Percentiles rank a stretch among this genome's conserved stretches.
Conservation (phyloP, 1,140 invertebrate species). For the Chionoecetes opilio region DNA sequence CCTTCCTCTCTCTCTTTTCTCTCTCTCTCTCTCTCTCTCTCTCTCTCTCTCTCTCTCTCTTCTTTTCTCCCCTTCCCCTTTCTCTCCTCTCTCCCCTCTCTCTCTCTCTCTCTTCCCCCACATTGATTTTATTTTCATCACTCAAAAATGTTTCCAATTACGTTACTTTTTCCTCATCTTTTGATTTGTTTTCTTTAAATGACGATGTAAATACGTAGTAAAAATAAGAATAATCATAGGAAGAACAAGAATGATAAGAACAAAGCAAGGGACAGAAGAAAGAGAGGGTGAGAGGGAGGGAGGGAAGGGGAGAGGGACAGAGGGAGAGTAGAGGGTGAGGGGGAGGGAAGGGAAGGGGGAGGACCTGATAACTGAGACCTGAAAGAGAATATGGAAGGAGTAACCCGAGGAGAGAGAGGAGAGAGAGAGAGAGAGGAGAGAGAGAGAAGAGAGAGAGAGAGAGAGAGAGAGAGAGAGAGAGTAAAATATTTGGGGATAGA, state of each 20-base stretch:
- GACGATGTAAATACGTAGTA: too few relatives aligned
- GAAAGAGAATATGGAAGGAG: slow-evolving; percentile 16
- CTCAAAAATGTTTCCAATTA: too few relatives aligned
- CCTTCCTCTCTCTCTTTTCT: too few relatives aligned
- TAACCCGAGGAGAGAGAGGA: neutral
- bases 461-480: slow-evolving; percentile 8
- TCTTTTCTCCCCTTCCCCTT: too few relatives aligned
- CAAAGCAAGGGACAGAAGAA: neutral
- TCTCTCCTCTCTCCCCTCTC: too few relatives aligned
- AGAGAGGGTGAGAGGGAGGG: neutral
- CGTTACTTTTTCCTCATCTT: too few relatives aligned
- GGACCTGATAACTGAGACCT: neutral
- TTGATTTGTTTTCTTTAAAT: too few relatives aligned
- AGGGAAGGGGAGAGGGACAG: neutral
- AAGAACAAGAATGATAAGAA: neutral
- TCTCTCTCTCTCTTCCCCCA: too few relatives aligned
- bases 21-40: too few relatives aligned
- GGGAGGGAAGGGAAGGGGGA: neutral
- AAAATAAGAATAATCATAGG: too few relatives aligned
- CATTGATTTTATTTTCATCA: too few relatives aligned
- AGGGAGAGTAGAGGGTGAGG: slow-evolving; percentile 24
- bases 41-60: too few relatives aligned
- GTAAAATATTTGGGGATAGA: neutral
- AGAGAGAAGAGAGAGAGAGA: neutral
- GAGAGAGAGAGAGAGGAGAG: neutral